Base-by-base conservation (phyloP, 1,140 invertebrate species). In the Penaeus japonicus region DNA sequence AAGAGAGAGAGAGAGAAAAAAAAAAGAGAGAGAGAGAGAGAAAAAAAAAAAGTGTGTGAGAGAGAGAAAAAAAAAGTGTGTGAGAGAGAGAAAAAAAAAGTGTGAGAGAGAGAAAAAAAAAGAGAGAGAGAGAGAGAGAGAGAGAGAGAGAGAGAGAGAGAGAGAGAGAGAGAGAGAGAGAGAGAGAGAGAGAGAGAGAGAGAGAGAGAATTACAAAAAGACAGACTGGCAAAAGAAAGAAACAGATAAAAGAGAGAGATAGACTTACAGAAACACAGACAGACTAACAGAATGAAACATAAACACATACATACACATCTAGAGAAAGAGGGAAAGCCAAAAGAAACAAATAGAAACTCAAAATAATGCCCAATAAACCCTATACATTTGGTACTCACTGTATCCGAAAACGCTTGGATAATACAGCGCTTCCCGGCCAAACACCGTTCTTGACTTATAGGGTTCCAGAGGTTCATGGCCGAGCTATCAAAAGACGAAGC, bases 321-420 rank as follows among this genome's bases (percentile, higher is more conserved):
- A 32, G 4, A 73, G 24, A 15, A 0, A 22, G 35, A 32, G 5
- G 90, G 55, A 30, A 82, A 90, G 54, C 70, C 35, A 55, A 24
- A 62, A 54, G 1, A 12, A 47, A 15, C 47, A 4, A 7, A 47
- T n/a, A n/a, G n/a, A n/a, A n/a, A n/a, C n/a, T n/a, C n/a, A n/a
- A n/a, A n/a, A n/a, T n/a, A n/a, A n/a, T n/a, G n/a, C n/a, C n/a
- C n/a, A n/a, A n/a, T n/a, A 15, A 47, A 15, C 47, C 47, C 15
- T 47, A 12, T 15, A 47, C 47, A 27, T 57, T 73, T n/a, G 47
- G 20, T 24, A 89, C 92, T 92, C 94, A 96, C 96, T 94, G 92
- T 98, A 98, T 92, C 96, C 94, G 92, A 98, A 96, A 91, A 97
- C 95, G 93, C 97, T 97, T 85, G 97, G 97, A 92, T 98, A 94